A percentile compares a stretch with the other conserved stretches of the same genome.
Conservation (phyloP, 1,140 invertebrate species). For the Hyles euphorbiae region DNA sequence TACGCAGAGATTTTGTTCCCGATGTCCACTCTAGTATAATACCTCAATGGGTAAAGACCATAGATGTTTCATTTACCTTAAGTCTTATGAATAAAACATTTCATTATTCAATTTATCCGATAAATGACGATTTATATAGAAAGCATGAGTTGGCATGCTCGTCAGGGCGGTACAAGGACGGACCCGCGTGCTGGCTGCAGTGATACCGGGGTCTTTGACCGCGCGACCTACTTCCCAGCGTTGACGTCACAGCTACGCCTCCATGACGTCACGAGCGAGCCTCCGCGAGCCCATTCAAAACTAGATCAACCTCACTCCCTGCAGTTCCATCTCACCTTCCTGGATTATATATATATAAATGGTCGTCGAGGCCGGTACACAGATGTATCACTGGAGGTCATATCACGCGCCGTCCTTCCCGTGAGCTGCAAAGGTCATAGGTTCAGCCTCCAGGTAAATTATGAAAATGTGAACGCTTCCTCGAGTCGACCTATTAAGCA, state of each 20-base stretch:
- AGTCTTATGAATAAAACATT: too few species aligned
- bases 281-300: slow-evolving; percentile 67
- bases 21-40: too few species aligned
- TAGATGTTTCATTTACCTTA: too few species aligned
- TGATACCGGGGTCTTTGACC: slow-evolving; percentile 49
- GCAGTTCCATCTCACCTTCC: slow-evolving; percentile 31
- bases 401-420: slow-evolving; percentile 35
- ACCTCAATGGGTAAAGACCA: too few species aligned
- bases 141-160: neutral
- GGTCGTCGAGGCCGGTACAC: slow-evolving; percentile 39
- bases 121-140: neutral
- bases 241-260: slow-evolving; percentile 68
- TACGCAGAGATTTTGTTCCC: too few species aligned
- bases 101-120: too few species aligned
- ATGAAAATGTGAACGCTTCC: too few species aligned
- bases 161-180: slow-evolving; percentile 28
- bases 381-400: slow-evolving; percentile 46
- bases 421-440: slow-evolving; percentile 36
- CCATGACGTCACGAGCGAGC: slow-evolving; percentile 61
- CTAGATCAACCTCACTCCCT: slow-evolving; percentile 52
- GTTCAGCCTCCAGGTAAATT: too few species aligned
- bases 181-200: slow-evolving; percentile 43
- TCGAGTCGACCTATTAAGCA: too few species aligned
- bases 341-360: slow-evolving; percentile 23
- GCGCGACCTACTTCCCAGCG: slow-evolving; percentile 55